Conservation (phyloP, 1,140 invertebrate genomes). For the Mactra quadrangularis region DNA sequence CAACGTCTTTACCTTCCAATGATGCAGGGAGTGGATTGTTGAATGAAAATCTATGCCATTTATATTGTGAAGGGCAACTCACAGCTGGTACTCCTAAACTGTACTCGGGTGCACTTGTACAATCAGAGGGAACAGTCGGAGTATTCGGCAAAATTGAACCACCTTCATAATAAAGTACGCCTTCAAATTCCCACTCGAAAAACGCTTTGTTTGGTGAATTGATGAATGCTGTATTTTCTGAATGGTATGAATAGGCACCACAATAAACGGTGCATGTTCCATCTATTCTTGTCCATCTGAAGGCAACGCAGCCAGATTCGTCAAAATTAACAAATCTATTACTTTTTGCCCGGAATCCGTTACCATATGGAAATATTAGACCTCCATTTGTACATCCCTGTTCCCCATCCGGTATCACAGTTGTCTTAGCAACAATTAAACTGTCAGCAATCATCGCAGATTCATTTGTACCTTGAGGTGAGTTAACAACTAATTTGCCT, state of each 20-base stretch:
- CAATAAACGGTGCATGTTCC: conserved; percentile 70
- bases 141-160: conserved; percentile 70
- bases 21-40: conserved; percentile 71
- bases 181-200: conserved; percentile 75
- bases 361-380: conserved; percentile 74
- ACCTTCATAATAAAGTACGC: conserved; percentile 72
- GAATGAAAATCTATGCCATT: conserved; percentile 77
- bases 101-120: conserved; percentile 51
- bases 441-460: conserved; percentile 67
- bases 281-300: conserved; percentile 71
- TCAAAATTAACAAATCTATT: conserved; percentile 75
- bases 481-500: conserved; percentile 68
- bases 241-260: conserved; percentile 71
- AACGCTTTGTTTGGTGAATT: conserved; percentile 71
- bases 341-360: conserved; percentile 66
- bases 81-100: conserved; percentile 63
- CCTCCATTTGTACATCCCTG: conserved; percentile 70
- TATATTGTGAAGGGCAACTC: conserved; percentile 67
- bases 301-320: conserved; percentile 59
- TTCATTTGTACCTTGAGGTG: conserved; percentile 55
- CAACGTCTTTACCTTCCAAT: conserved; percentile 68
- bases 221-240: conserved; percentile 61
- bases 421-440: conserved; percentile 69
- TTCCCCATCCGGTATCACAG: conserved; percentile 17
- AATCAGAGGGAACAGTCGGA: conserved; percentile 67